Percentiles rank a stretch among this genome's conserved stretches.
These are phyloP conservation scores for Hoplias malabaricus DNA, from an alignment of 2,113 vertebrate species.

Conservation along the genomic window DNA sequence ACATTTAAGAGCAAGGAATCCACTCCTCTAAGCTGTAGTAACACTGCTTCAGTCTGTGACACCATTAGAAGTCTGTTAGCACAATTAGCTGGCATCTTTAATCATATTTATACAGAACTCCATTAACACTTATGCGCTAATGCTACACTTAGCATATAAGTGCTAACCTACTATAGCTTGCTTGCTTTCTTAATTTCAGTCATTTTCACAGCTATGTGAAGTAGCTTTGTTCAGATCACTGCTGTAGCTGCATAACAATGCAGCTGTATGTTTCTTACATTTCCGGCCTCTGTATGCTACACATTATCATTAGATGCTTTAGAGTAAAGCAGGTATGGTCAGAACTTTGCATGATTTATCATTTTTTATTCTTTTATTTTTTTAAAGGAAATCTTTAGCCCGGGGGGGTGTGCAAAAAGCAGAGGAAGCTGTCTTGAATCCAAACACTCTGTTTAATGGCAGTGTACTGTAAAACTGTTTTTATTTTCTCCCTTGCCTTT, in stretches of 20 bases:
- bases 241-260: background rate
- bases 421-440: constrained; percentile 47
- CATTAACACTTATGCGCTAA: constrained; percentile 10
- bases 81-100: constrained; percentile 36
- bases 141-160: background rate
- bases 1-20: background rate
- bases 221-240: background rate
- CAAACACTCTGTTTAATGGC: constrained; percentile 50
- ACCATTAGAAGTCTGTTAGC: constrained; percentile 13
- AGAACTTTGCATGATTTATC: constrained; percentile 17
- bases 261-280: background rate
- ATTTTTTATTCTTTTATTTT: no score
- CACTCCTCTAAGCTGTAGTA: background rate
- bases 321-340: constrained; percentile 15
- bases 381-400: constrained; percentile 22
- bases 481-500: constrained; percentile 56
- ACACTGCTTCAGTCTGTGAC: constrained; percentile 3
- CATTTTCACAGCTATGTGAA: background rate
- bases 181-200: background rate
- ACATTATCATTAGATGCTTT: constrained; percentile 11
- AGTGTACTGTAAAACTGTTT: constrained; percentile 59
- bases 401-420: constrained; percentile 19
- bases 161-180: background rate
- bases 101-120: constrained; percentile 20
- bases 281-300: background rate